phyloP scores from a whole-genome alignment of 1,140 invertebrate species.

The Neodiprion fabricii region DNA sequence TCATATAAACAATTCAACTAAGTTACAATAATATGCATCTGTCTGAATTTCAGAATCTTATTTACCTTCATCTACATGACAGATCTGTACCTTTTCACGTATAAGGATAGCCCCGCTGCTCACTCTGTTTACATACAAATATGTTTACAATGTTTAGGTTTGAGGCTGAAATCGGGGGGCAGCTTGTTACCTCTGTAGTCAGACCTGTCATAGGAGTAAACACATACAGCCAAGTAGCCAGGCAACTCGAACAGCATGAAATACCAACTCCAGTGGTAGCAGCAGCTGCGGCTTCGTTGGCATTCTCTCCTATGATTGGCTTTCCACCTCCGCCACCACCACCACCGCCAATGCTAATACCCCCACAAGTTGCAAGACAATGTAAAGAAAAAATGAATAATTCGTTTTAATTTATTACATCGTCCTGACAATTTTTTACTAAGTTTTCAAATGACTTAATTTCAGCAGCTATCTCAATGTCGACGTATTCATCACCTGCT shows the following conservation, averaged over 20 bases:
- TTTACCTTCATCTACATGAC: conserved; percentile 16
- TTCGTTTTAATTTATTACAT: conserved; percentile 22
- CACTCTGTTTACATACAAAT: conserved; percentile 17
- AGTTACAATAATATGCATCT: conserved; percentile 9
- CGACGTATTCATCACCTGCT: conserved; percentile 55
- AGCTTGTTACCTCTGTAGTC: conserved; percentile 61
- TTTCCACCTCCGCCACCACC: conserved; percentile 65
- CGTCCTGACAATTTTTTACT: not conserved
- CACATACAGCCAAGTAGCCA: conserved; percentile 72
- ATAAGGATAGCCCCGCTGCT: conserved; percentile 14
- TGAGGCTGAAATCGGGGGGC: conserved; percentile 83
- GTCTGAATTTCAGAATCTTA: conserved; percentile 9
- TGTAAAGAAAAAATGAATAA: conserved; percentile 34
- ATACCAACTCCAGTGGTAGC: conserved; percentile 52
- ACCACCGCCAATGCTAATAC: conserved; percentile 64
- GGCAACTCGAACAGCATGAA: conserved; percentile 67
- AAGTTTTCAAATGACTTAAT: conserved; percentile 32
- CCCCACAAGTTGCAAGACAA: conserved; percentile 65
- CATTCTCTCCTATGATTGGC: conserved; percentile 48
- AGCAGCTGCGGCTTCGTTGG: conserved; percentile 45
- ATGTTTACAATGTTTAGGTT: conserved; percentile 65
- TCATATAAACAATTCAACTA: no score
- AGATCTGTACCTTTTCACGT: conserved; percentile 27
- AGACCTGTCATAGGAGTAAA: conserved; percentile 71
- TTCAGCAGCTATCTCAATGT: conserved; percentile 52